A percentile compares a stretch with the other conserved stretches of the same genome.
phyloP scores from a whole-genome alignment of 1,140 invertebrate species.

The Oedothorax gibbosus region DNA sequence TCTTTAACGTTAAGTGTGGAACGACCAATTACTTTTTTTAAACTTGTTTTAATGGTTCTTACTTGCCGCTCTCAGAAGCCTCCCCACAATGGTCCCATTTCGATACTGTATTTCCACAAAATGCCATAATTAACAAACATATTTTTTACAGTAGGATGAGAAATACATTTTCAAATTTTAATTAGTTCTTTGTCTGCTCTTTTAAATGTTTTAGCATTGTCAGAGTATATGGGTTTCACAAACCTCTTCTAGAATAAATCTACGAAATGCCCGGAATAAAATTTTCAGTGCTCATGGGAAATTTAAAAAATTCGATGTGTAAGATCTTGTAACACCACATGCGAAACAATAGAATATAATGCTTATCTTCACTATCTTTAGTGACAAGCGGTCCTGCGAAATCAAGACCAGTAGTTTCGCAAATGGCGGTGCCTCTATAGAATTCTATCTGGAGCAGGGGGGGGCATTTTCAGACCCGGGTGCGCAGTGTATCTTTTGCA shows the following conservation, averaged over 20 bases:
- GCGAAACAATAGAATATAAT: background rate
- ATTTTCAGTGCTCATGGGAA: background rate
- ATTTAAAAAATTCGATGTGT: background rate
- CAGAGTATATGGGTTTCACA: constrained; percentile 62
- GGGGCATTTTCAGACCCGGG: background rate
- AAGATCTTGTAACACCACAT: background rate
- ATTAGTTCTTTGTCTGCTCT: constrained; percentile 63
- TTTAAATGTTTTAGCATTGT: constrained; percentile 68
- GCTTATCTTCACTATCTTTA: background rate
- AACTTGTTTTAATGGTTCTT: constrained; percentile 4
- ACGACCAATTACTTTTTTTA: constrained; percentile 2
- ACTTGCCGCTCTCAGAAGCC: constrained; percentile 11
- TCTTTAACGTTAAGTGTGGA: background rate
- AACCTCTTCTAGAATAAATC: background rate
- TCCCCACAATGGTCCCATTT: constrained; percentile 2
- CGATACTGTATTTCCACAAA: background rate
- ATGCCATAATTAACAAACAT: background rate
- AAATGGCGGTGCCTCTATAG: background rate
- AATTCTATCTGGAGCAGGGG: background rate
- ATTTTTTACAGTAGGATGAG: background rate
- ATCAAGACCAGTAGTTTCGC: background rate
- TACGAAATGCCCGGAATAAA: constrained; percentile 5
- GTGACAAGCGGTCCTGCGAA: background rate
- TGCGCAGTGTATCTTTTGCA: background rate
- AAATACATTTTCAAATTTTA: background rate